Evolutionary conservation across 2,113 vertebrate genomes (phyloP).

Genomic region (Nerophis ophidion): DNA sequence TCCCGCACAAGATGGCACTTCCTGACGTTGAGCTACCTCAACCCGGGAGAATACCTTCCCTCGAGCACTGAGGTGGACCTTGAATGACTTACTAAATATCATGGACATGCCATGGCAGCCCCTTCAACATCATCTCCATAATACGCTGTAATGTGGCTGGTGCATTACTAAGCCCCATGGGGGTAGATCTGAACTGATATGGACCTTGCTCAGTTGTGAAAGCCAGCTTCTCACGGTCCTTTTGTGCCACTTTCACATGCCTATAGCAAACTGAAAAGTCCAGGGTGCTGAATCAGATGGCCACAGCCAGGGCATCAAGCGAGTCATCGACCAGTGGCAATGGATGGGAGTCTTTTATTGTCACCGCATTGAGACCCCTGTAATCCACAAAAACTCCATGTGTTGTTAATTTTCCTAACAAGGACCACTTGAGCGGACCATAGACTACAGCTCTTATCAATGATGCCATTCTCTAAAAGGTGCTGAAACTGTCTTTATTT

Average conservation of each 20-base stretch:
- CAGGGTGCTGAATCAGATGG: background rate
- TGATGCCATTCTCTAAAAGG: too few relatives aligned
- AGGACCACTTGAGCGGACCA: too few relatives aligned
- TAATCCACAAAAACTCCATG: constrained; percentile 11
- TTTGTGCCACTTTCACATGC: constrained; percentile 3
- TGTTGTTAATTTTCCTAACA: too few relatives aligned
- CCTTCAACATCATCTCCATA: constrained; percentile 1
- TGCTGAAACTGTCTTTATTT: too few relatives aligned
- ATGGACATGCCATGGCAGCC: background rate
- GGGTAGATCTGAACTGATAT: background rate
- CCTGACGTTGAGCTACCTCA: background rate
- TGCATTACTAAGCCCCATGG: constrained; percentile 2
- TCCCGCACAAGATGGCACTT: background rate
- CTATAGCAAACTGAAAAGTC: constrained; percentile 6
- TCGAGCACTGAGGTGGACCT: background rate
- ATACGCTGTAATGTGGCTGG: background rate
- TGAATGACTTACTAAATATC: background rate
- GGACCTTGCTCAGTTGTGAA: background rate
- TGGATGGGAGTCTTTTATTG: background rate
- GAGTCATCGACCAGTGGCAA: background rate
- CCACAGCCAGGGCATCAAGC: background rate
- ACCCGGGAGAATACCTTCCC: background rate
- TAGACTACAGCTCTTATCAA: too few relatives aligned
- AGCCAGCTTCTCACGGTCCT: constrained; percentile 1
- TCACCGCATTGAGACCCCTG: background rate